phyloP scores from a whole-genome alignment of 2,113 vertebrate species.

The Symphodus melops region DNA sequence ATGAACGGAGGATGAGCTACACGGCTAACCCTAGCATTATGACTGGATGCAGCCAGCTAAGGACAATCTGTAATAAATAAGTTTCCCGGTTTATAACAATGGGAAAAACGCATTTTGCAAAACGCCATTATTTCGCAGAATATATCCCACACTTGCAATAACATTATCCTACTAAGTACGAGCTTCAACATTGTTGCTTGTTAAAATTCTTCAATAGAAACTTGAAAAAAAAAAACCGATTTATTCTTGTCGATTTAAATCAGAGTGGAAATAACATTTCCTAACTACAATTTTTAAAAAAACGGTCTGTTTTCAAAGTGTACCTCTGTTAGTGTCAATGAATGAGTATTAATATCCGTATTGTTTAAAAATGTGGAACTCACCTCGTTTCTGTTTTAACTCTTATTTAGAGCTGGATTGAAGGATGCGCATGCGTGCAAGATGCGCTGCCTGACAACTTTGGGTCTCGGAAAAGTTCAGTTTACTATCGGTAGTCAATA shows the following conservation, averaged over 20 bases:
- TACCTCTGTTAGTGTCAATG: slow-evolving; percentile 49
- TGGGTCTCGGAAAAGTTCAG: slow-evolving; percentile 83
- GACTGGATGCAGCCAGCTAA: slow-evolving; percentile 82
- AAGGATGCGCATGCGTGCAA: slow-evolving; percentile 82
- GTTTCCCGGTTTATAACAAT: slow-evolving; percentile 76
- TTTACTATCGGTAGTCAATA: slow-evolving; percentile 68
- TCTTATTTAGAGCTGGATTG: slow-evolving; percentile 87
- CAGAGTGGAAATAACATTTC: slow-evolving; percentile 65
- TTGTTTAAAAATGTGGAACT: slow-evolving; percentile 84
- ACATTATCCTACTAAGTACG: slow-evolving; percentile 48
- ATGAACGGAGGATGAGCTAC: slow-evolving; percentile 60
- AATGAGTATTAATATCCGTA: slow-evolving; percentile 40
- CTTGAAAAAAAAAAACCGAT: slow-evolving; percentile 80
- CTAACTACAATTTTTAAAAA: slow-evolving; percentile 37
- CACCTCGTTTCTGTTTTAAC: slow-evolving; percentile 90
- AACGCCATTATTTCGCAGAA: slow-evolving; percentile 32
- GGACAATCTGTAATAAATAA: slow-evolving; percentile 84
- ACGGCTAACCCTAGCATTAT: slow-evolving; percentile 79
- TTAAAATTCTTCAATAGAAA: slow-evolving; percentile 86
- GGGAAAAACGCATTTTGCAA: slow-evolving; percentile 68
- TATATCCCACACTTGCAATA: slow-evolving; percentile 22
- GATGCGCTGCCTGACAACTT: slow-evolving; percentile 85
- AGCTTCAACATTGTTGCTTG: slow-evolving; percentile 73
- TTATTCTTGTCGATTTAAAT: slow-evolving; percentile 80
- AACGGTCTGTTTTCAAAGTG: slow-evolving; percentile 29